Evolutionary conservation across 2,888 invertebrate genomes (phyloP), one percentile per base, ranked within the genome.

Genomic region (Hydriomena furcata): DNA sequence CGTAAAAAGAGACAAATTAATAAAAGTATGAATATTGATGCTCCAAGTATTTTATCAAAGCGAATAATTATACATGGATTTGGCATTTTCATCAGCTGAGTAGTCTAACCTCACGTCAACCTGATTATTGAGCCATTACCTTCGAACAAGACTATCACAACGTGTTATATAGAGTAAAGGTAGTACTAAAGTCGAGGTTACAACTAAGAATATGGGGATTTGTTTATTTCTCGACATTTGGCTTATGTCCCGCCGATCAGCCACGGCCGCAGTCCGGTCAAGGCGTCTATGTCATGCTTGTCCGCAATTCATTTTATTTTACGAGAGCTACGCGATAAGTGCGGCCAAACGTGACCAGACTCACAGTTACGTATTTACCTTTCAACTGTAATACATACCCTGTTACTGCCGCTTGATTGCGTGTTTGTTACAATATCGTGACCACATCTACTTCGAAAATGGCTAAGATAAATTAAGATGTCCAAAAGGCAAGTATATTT

Each of bases 21-120:
- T 79, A 77, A 78, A 79, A 76, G 65, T 72, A 78, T 80, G 78
- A 82, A 82, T 82, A 77, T 79, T 76, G 65, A 78, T 74, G 65
- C 25, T 37, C 12, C 5, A 35, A 37, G 32, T 34, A 30, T 36
- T 58, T 30, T 17, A 41, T 38, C 47, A 57, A 65, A 41, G 45
- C 31, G 41, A 47, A 40, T 47, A 40, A 27, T 40, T 45, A 43
- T 24, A 24, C 12, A 13, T 7, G n/a, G 36, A n/a, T 24, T 24
- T 12, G 12, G 24, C 27, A 7, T 24, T 12, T 11, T 30, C 13
- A 24, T 17, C 17, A 8, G 10, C 10, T 13, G 11, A 10, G 27
- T 8, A 2, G 21, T 40, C 28, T 21, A n/a, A n/a, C n/a, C n/a
- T n/a, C 4, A 17, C 17, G 17, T 17, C 4, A 3, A 17, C 17